Conservation (phyloP, 2,113 vertebrate species). For the Poeciliopsis occidentalis region DNA sequence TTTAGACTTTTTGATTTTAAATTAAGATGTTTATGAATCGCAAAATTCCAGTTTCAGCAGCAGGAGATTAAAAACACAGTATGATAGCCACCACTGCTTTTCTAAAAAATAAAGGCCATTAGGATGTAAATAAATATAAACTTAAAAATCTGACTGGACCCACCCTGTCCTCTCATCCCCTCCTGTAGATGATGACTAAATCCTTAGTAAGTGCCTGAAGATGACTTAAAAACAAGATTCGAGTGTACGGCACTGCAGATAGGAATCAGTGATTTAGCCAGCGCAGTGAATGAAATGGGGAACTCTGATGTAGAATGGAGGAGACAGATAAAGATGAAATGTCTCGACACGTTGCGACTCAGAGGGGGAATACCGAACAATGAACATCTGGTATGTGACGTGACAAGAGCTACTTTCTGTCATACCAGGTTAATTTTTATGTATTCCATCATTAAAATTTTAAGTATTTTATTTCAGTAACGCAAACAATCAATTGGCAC, state of each 20-base stretch:
- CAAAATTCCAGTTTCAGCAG: too few species aligned
- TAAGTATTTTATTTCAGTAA: background rate
- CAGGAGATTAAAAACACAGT: too few species aligned
- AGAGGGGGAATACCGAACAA: slow-evolving; percentile 4
- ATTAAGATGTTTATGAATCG: too few species aligned
- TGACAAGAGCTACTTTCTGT: slow-evolving; percentile 3
- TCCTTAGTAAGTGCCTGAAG: slow-evolving; percentile 18
- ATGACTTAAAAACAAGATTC: slow-evolving; percentile 26
- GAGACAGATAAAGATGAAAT: slow-evolving; percentile 50
- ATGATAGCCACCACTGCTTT: too few species aligned
- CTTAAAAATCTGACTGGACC: too few species aligned
- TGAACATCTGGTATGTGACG: slow-evolving; percentile 8
- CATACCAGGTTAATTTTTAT: background rate
- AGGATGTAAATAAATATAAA: too few species aligned
- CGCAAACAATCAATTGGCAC: background rate
- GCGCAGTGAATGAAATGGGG: slow-evolving; percentile 26
- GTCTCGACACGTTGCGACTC: slow-evolving; percentile 47
- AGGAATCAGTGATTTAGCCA: slow-evolving; percentile 36
- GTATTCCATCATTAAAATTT: background rate
- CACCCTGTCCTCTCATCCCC: too few species aligned
- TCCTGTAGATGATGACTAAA: background rate
- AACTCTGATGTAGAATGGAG: slow-evolving; percentile 24
- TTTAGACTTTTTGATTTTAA: too few species aligned
- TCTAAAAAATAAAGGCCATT: too few species aligned
- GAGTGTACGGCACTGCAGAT: slow-evolving; percentile 34